phyloP scores from a whole-genome alignment of 2,113 vertebrate genomes.

The Hucho hucho region DNA sequence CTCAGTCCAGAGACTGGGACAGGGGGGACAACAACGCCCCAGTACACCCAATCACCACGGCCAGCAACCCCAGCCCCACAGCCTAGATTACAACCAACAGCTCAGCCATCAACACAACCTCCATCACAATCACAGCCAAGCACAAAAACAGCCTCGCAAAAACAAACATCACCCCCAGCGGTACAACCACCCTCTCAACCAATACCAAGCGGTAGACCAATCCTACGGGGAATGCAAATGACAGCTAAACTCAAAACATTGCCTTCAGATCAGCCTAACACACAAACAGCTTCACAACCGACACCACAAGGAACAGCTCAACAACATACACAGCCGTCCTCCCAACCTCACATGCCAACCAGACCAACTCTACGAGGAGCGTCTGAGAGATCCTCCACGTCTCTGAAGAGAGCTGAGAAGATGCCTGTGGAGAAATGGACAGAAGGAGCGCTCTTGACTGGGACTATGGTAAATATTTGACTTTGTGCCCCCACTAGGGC shows the following conservation, averaged over 20 bases:
- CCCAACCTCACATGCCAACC: not conserved
- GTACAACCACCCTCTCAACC: no score
- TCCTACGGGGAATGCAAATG: not conserved
- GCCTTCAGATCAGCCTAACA: not conserved
- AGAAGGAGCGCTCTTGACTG: not conserved
- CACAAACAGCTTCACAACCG: not conserved
- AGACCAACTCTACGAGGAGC: conserved; percentile 4
- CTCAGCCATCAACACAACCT: not conserved
- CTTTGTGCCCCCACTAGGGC: not conserved
- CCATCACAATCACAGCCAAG: not conserved
- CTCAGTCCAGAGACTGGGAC: conserved; percentile 24
- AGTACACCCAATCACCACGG: not conserved
- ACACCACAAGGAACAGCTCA: not conserved
- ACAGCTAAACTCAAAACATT: not conserved
- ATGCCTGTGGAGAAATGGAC: not conserved
- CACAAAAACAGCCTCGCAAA: no score
- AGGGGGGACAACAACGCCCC: not conserved
- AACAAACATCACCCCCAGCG: no score
- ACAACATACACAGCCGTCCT: not conserved
- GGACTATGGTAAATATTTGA: conserved; percentile 15
- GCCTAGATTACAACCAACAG: not conserved
- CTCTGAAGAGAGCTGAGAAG: conserved; percentile 4
- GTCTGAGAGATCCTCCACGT: conserved; percentile 2
- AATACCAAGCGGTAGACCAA: no score
- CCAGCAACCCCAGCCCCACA: conserved; percentile 7